Conservation (phyloP, 2,888 invertebrate species). For the Helicoverpa assulta region DNA sequence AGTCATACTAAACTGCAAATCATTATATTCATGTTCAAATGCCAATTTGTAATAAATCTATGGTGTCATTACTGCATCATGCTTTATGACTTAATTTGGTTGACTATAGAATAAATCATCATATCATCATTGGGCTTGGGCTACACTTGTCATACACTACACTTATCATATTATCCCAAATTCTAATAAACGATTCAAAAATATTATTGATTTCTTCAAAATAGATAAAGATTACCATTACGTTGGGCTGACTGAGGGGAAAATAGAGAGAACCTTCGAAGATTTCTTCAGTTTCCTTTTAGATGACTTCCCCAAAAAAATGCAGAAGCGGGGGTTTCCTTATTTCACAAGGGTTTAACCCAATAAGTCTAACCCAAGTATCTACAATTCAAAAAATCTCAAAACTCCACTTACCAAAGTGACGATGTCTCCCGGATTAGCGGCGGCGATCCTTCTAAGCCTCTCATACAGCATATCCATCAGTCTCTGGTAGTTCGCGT, state of each 20-base stretch:
- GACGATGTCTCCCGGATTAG: slow-evolving; percentile 93
- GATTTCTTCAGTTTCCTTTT: too few species aligned
- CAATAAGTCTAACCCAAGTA: slow-evolving; percentile 1
- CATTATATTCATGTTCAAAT: background rate
- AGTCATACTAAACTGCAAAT: slow-evolving; percentile 12
- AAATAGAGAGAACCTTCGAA: too few species aligned
- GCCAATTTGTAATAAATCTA: slow-evolving; percentile 18
- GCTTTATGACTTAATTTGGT: background rate
- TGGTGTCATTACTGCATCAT: background rate
- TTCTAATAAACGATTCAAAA: too few species aligned
- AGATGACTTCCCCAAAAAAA: too few species aligned
- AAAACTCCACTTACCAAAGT: slow-evolving; percentile 92
- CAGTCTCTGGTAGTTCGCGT: slow-evolving; percentile 94
- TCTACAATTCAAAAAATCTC: slow-evolving; percentile 18
- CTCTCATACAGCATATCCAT: slow-evolving; percentile 93
- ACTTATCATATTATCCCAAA: too few species aligned
- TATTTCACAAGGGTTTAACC: too few species aligned
- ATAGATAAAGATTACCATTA: too few species aligned
- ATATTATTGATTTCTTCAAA: too few species aligned
- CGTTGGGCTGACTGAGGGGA: too few species aligned
- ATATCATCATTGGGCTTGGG: too few species aligned
- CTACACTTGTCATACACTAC: too few species aligned
- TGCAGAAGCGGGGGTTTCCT: too few species aligned
- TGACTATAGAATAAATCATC: background rate
- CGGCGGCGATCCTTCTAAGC: slow-evolving; percentile 92